Percentiles rank a stretch among this genome's conserved stretches.
These are phyloP conservation scores for Amia ocellicauda DNA, from an alignment of 2,113 vertebrate genomes.

Conservation along the genomic window DNA sequence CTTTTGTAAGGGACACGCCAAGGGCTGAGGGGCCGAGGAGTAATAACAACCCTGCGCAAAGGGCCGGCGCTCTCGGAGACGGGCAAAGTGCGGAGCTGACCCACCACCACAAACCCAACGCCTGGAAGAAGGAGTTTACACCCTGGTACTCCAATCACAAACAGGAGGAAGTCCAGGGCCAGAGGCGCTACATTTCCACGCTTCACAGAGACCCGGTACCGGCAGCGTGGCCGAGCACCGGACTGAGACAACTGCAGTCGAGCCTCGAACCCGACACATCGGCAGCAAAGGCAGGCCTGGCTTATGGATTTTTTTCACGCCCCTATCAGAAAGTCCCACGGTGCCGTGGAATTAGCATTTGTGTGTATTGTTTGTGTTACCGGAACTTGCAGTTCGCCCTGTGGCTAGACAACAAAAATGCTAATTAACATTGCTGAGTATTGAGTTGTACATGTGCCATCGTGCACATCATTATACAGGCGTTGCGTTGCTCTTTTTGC, in stretches of 20 bases:
- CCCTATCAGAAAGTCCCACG: slow-evolving; percentile 15
- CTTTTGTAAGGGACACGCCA: slow-evolving; percentile 29
- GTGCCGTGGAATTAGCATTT: slow-evolving; percentile 25
- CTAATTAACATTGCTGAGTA: too few relatives aligned
- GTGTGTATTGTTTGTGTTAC: slow-evolving; percentile 27
- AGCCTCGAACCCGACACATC: neutral
- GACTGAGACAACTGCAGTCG: neutral
- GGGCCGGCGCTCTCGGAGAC: slow-evolving; percentile 15
- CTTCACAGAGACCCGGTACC: slow-evolving; percentile 15
- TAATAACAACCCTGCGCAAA: slow-evolving; percentile 25
- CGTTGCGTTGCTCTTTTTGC: too few relatives aligned
- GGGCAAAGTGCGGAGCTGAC: neutral
- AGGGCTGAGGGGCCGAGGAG: slow-evolving; percentile 12
- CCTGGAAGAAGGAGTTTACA: neutral
- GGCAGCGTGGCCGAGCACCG: slow-evolving; percentile 14
- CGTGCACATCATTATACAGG: too few relatives aligned
- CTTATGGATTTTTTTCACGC: too few relatives aligned
- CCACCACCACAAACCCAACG: slow-evolving; percentile 19
- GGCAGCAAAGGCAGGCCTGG: slow-evolving; percentile 2
- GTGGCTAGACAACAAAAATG: too few relatives aligned
- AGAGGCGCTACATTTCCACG: neutral
- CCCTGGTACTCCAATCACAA: neutral
- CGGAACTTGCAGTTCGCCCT: too few relatives aligned
- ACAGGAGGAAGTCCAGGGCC: slow-evolving; percentile 11
- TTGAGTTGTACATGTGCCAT: too few relatives aligned